Percentiles rank a stretch among this genome's conserved stretches.
phyloP scores from a whole-genome alignment of 1,140 invertebrate genomes.

The Olivierus martensii region DNA sequence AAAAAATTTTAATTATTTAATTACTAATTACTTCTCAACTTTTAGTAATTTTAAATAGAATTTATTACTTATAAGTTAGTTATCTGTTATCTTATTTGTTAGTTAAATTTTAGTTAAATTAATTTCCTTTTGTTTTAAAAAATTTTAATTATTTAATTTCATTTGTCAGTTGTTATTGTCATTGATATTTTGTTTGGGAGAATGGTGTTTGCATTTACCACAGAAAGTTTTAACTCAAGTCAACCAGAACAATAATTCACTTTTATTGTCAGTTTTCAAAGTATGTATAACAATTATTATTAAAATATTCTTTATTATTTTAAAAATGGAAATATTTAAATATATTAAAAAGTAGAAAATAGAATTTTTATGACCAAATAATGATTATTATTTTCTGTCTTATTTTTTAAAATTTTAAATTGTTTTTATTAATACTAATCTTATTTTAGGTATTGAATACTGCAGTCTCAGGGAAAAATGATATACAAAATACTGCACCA shows the following conservation, averaged over 20 bases:
- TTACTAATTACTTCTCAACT: too few species aligned
- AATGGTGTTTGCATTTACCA: conserved; percentile 76
- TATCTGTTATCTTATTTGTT: too few species aligned
- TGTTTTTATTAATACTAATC: not conserved
- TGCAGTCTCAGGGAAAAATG: conserved; percentile 30
- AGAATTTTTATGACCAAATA: too few species aligned
- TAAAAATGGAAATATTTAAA: conserved; percentile 36
- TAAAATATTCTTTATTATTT: conserved; percentile 7
- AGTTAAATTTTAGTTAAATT: too few species aligned
- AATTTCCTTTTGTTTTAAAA: too few species aligned
- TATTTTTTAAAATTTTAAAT: too few species aligned
- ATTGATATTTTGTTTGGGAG: conserved; percentile 74
- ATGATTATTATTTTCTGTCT: too few species aligned
- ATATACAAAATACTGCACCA: conserved; percentile 11
- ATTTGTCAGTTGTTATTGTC: conserved; percentile 50
- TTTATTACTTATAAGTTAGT: too few species aligned
- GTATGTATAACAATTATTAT: conserved; percentile 20
- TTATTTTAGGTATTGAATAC: conserved; percentile 31
- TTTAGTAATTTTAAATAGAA: too few species aligned
- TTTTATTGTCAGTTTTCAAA: conserved; percentile 33
- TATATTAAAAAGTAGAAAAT: too few species aligned
- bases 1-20: too few species aligned
- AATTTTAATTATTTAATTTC: too few species aligned
- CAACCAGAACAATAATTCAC: conserved; percentile 23
- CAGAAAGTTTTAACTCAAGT: conserved; percentile 33